Percentiles rank a stretch among this genome's conserved stretches.
Evolutionary conservation across 2,113 vertebrate species (phyloP).

Genomic region (Notothenia coriiceps): DNA sequence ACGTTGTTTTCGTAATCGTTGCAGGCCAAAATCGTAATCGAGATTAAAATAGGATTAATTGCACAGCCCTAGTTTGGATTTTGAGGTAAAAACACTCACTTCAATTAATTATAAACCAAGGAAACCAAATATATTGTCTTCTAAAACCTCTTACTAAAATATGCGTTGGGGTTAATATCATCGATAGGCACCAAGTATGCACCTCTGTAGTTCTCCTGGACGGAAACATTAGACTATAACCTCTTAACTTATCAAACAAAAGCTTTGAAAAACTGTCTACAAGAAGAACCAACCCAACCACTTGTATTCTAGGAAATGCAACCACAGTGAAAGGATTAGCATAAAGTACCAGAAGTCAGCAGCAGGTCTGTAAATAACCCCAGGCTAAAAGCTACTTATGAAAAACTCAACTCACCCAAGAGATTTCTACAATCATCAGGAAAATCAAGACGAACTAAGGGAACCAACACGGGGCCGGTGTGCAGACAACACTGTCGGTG

Average conservation of each 20-base stretch:
- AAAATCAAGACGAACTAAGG: slow-evolving; percentile 2
- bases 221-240: not conserved
- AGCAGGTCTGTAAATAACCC: slow-evolving; percentile 21
- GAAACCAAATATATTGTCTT: not conserved
- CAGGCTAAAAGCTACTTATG: slow-evolving; percentile 1
- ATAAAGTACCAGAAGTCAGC: slow-evolving; percentile 7
- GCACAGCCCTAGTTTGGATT: slow-evolving; percentile 16
- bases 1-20: no score
- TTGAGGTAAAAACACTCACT: slow-evolving; percentile 31
- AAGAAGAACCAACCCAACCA: slow-evolving; percentile 6
- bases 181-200: not conserved
- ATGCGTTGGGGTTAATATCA: not conserved
- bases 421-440: slow-evolving; percentile 42
- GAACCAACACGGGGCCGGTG: slow-evolving; percentile 9
- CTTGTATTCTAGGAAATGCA: slow-evolving; percentile 15
- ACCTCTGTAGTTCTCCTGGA: not conserved
- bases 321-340: slow-evolving; percentile 11
- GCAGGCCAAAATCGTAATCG: no score
- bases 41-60: slow-evolving; percentile 6
- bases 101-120: slow-evolving; percentile 18
- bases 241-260: not conserved
- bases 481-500: not conserved
- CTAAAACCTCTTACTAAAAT: not conserved
- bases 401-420: slow-evolving; percentile 50
- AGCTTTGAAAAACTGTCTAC: not conserved